Evolutionary conservation across 2,888 invertebrate species (phyloP), one percentile per base, ranked within the genome.

Genomic region (Ectobius pallidus): DNA sequence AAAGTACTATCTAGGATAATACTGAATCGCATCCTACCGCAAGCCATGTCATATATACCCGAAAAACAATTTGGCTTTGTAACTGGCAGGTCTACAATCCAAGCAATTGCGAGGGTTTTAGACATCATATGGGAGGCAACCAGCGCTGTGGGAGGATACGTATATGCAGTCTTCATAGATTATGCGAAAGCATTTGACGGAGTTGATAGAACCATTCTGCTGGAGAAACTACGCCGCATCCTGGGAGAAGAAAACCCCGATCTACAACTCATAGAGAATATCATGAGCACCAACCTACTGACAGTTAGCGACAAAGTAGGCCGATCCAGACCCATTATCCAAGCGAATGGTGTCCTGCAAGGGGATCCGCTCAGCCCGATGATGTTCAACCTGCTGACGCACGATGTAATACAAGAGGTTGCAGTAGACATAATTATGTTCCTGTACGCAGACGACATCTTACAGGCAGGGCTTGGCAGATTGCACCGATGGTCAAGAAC

Each of bases 101-200:
- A 61, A n/a, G 1, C 61, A 1, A 61, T 61, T 18, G 18, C 6
- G 1, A 61, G 18, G n/a, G 61, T 32, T 3, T 32, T 61, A n/a
- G 2, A 9, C 61, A 61, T 30, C 32, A 34, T 30, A 16, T 61
- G 34, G 61, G 61, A 61, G 6, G 34, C 61, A 27, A 61, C 32
- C 27, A n/a, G 1, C 18, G n/a, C 30, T n/a, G 18, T 61, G 2
- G 4, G 61, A 9, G 32, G 61, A 30, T 61, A 61, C 30, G 1
- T 61, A 11, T 58, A 58, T 58, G 61, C 61, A 0, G 16, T n/a
- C 30, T 61, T 30, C 61, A 30, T n/a, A n/a, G n/a, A n/a, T n/a
- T n/a, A n/a, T n/a, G n/a, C n/a, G n/a, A n/a, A n/a, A n/a, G n/a
- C n/a, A n/a, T n/a, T n/a, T n/a, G n/a, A n/a, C n/a, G n/a, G n/a